Base-by-base conservation (phyloP, 2,888 invertebrate genomes). In the Mythimna vitellina region DNA sequence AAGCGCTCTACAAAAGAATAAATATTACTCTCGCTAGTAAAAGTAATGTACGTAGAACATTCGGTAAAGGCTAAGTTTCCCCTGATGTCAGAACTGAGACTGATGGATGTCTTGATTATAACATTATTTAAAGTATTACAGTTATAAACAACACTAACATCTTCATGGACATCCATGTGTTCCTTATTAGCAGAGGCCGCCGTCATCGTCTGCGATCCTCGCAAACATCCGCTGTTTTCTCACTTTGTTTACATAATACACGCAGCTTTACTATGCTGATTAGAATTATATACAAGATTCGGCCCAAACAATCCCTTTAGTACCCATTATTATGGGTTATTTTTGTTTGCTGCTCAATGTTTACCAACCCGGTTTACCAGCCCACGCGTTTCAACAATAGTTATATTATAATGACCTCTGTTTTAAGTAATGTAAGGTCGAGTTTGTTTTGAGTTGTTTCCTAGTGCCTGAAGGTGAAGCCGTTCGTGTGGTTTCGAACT, bases 211-310 rank as follows among this genome's bases (percentile, higher is more conserved):
- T 63, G 62, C 65, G 32, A 56, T 62, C 57, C 64, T 53, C 42
- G 64, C 71, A 84, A 82, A 85, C 77, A 83, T 71, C 69, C 76
- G 70, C 71, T 76, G 68, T 84, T 85, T 75, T 76, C 73, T 42
- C n/a, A 65, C 54, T 71, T 77, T 77, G 68, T 81, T 83, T 78
- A 76, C 78, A 65, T 70, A 62, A 62, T 72, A 72, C 38, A 64
- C 53, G 61, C 46, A 46, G 58, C 56, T 73, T 54, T 63, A 78
- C 29, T 66, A 51, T 58, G 51, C 65, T 58, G 78, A 82, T 67
- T 71, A 64, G 22, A 57, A 51, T 66, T 64, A 71, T 64, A 71
- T 66, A 78, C 56, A 56, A 56, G 25, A 65, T 80, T 58, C 83
- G 64, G 14, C 66, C 65, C 57, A 74, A 70, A 83, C 51, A 71